Conservation (phyloP, 2,797 vertebrate genomes). For the Semaprochilodus insignis region DNA sequence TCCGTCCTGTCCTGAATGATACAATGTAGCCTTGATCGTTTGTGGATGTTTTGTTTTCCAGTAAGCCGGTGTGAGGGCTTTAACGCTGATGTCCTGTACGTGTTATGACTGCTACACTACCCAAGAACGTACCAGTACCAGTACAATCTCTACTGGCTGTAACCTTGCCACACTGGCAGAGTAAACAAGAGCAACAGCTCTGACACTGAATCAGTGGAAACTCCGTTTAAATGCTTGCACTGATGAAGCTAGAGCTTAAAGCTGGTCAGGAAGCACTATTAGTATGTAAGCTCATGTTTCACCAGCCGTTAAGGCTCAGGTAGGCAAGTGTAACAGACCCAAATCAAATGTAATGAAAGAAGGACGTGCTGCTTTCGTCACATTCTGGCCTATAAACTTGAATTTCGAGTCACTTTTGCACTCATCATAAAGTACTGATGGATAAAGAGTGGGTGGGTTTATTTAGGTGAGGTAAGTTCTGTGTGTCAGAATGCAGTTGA, state of each 20-base stretch:
- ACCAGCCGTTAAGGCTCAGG: conserved; percentile 58
- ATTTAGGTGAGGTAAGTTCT: not conserved
- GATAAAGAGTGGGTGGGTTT: not conserved
- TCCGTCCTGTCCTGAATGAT: not conserved
- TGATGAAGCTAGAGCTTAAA: conserved; percentile 67
- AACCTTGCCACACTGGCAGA: conserved; percentile 1
- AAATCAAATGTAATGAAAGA: not conserved
- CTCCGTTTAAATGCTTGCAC: conserved; percentile 64
- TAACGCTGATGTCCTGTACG: not conserved
- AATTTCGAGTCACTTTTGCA: not conserved
- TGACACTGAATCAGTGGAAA: conserved; percentile 62
- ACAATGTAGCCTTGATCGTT: too few relatives aligned
- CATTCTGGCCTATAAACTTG: conserved; percentile 26
- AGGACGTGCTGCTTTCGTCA: not conserved
- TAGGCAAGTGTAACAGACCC: conserved; percentile 28
- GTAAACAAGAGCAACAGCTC: conserved; percentile 8
- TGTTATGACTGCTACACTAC: not conserved
- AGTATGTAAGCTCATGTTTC: conserved; percentile 73
- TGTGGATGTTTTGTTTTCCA: too few relatives aligned
- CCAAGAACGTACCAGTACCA: not conserved
- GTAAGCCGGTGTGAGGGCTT: not conserved
- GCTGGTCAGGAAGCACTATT: conserved; percentile 72
- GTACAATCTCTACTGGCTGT: not conserved
- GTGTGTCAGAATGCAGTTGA: too few relatives aligned
- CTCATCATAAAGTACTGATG: not conserved